These are phyloP conservation scores for Mohoua ochrocephala DNA, from an alignment of 2,113 vertebrate genomes.

Conservation along the genomic window DNA sequence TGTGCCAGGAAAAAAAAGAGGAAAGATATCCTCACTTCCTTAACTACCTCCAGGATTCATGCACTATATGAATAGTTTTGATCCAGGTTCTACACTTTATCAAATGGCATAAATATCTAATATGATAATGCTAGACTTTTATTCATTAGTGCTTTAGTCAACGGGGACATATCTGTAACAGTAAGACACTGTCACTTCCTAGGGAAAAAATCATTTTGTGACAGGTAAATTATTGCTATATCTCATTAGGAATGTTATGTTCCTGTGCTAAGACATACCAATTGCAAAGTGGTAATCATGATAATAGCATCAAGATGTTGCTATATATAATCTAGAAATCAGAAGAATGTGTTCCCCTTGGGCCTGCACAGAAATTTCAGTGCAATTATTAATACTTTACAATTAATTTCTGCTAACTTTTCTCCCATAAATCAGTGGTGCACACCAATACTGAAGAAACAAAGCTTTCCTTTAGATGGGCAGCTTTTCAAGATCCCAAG, in stretches of 20 bases:
- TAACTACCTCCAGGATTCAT: neutral
- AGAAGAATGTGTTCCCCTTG: neutral
- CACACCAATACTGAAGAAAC: neutral
- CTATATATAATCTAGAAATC: slow-evolving; percentile 20
- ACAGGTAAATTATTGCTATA: slow-evolving; percentile 35
- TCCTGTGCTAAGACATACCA: neutral
- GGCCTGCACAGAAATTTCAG: neutral
- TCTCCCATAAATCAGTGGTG: neutral
- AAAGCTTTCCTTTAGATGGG: neutral
- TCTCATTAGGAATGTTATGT: slow-evolving; percentile 14
- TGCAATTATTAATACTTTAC: neutral
- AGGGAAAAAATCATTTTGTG: slow-evolving; percentile 8
- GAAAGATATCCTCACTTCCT: neutral
- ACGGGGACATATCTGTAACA: neutral
- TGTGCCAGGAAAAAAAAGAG: neutral
- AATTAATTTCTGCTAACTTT: neutral
- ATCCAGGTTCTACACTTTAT: neutral
- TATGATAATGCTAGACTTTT: neutral
- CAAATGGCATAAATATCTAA: neutral
- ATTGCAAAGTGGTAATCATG: slow-evolving; percentile 17
- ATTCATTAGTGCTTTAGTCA: neutral
- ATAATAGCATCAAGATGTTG: slow-evolving; percentile 4
- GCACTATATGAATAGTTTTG: neutral
- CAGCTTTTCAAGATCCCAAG: neutral
- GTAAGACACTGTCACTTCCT: neutral